Evolutionary conservation across 2,888 invertebrate species (phyloP).

Genomic region (Abrostola tripartita): DNA sequence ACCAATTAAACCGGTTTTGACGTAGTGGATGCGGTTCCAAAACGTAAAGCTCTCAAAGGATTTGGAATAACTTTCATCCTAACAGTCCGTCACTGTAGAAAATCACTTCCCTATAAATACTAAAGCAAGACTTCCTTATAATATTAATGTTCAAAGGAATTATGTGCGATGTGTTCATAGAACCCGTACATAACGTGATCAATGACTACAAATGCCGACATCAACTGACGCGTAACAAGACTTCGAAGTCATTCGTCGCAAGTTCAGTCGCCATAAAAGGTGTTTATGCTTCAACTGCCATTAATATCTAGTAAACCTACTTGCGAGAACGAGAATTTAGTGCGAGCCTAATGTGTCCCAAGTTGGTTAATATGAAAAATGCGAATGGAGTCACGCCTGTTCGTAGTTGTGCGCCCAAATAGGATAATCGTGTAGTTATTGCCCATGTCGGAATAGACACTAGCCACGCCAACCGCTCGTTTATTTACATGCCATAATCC

Average conservation of each 20-base stretch:
- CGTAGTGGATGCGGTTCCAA: slow-evolving; percentile 8
- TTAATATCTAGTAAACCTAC: slow-evolving; percentile 53
- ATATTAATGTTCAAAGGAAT: slow-evolving; percentile 21
- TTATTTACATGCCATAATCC: slow-evolving; percentile 80
- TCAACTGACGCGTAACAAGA: slow-evolving; percentile 29
- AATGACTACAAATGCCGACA: slow-evolving; percentile 39
- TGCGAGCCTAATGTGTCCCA: slow-evolving; percentile 64
- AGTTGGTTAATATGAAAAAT: slow-evolving; percentile 76
- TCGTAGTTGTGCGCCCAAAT: slow-evolving; percentile 78
- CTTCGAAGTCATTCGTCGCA: slow-evolving; percentile 32
- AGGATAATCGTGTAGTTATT: slow-evolving; percentile 85
- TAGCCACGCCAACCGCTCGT: slow-evolving; percentile 85
- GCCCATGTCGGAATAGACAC: slow-evolving; percentile 82
- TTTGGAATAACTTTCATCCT: slow-evolving; percentile 10
- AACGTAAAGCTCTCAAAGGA: slow-evolving; percentile 11
- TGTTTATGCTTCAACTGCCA: slow-evolving; percentile 42
- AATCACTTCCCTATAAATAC: slow-evolving; percentile 14
- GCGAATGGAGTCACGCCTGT: slow-evolving; percentile 78
- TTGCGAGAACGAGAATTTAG: slow-evolving; percentile 48
- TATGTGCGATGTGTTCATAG: slow-evolving; percentile 27
- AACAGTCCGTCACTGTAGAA: slow-evolving; percentile 5
- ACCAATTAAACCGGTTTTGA: slow-evolving; percentile 34
- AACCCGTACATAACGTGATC: slow-evolving; percentile 36
- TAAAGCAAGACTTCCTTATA: slow-evolving; percentile 14
- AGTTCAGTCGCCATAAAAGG: slow-evolving; percentile 47